Percentiles rank a stretch among this genome's conserved stretches.
phyloP scores from a whole-genome alignment of 1,140 invertebrate genomes.

The Listronotus bonariensis region DNA sequence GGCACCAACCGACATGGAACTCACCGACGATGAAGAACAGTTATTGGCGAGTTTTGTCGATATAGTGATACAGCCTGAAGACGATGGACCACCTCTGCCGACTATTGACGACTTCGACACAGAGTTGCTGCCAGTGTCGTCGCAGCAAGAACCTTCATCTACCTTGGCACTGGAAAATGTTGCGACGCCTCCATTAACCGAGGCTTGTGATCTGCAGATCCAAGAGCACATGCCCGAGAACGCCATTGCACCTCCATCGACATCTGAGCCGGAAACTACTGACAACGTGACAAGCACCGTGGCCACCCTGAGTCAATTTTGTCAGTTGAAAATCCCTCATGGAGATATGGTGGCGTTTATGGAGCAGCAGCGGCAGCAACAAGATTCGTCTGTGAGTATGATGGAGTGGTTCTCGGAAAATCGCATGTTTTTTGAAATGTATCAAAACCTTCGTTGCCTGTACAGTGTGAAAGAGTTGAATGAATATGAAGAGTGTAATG shows the following conservation, averaged over 20 bases:
- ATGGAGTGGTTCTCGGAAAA: constrained; percentile 1
- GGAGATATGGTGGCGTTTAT: too few relatives aligned
- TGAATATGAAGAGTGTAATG: constrained; percentile 1
- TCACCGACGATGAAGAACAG: constrained; percentile 1
- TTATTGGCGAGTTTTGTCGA: too few relatives aligned
- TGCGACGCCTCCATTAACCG: constrained; percentile 1
- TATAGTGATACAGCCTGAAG: constrained; percentile 1
- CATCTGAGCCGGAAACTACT: constrained; percentile 1
- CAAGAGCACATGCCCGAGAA: too few relatives aligned
- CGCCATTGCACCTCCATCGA: constrained; percentile 1
- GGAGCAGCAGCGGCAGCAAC: background rate
- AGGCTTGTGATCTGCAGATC: background rate
- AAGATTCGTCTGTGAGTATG: background rate
- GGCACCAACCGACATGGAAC: constrained; percentile 1
- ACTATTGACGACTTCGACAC: too few relatives aligned
- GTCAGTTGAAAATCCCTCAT: too few relatives aligned
- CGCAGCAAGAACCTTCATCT: background rate
- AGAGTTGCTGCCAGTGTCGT: background rate
- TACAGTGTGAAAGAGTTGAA: too few relatives aligned
- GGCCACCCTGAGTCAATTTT: too few relatives aligned
- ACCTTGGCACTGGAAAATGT: constrained; percentile 1
- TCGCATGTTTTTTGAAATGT: constrained; percentile 1
- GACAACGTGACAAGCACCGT: background rate
- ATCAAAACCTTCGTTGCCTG: too few relatives aligned
- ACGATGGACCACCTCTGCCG: constrained; percentile 1